Evolutionary conservation across 2,888 invertebrate species (phyloP), one percentile per base, ranked within the genome.

Genomic region (Tenthredo amoena): DNA sequence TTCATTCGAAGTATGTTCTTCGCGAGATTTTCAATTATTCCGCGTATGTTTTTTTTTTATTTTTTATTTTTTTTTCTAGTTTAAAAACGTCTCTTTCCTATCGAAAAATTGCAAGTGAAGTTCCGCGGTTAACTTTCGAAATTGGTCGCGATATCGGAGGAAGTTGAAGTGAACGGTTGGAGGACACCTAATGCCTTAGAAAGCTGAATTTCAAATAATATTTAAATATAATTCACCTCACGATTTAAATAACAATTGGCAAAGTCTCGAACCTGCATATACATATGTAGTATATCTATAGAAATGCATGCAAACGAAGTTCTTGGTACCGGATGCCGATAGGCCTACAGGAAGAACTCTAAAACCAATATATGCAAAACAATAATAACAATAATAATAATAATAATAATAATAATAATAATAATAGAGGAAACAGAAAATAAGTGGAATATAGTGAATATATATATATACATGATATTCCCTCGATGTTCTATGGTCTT

Each of bases 171-270:
- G 21, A 26, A 40, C 43, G 74, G n/a, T 43, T 21, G 31, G n/a
- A n/a, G 40, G 37, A 10, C 21, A 21, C 43, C 21, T 34, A 37
- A 26, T 15, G 77, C n/a, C 55, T 18, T 62, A 81, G 81, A 81
- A 81, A 81, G 81, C 81, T 40, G 81, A 81, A 81, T 65, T 62
- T 62, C n/a, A 43, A 62, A 77, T 50, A 21, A n/a, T n/a, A 81
- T 81, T 81, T 37, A 47, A 68, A 83, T 68, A 31, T 34, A 71
- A 83, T 83, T 83, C 83, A 71, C 68, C 21, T 18, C 47, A 71
- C 83, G 50, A 68, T 68, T 83, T 71, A 62, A 83, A 83, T 71
- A 31, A 83, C 83, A 83, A 68, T 83, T 71, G 83, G 65, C 83
- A 47, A 68, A 31, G 37, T 62, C 10, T 62, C 40, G 12, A 26